These are phyloP conservation scores for Hartigia nigra DNA, from an alignment of 2,888 invertebrate species.

Conservation along the genomic window DNA sequence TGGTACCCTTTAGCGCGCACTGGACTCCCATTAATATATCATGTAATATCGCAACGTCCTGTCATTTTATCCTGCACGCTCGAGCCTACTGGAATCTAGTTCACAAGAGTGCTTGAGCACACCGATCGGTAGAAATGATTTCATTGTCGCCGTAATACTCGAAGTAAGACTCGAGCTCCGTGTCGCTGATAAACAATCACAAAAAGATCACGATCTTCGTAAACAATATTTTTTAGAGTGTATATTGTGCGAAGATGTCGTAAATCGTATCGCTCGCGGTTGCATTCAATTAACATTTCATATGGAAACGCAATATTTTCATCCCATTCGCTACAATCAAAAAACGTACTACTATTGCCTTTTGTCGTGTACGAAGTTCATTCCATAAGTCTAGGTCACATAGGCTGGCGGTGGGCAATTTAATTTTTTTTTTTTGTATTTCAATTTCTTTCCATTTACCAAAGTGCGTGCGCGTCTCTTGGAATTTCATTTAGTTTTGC, in stretches of 20 bases:
- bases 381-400: slow-evolving; percentile 58
- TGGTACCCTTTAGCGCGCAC: background rate
- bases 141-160: background rate
- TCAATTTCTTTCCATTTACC: background rate
- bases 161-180: background rate
- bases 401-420: slow-evolving; percentile 51
- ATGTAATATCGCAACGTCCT: background rate
- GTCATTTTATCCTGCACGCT: background rate
- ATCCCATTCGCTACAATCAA: slow-evolving; percentile 21
- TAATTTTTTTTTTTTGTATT: background rate
- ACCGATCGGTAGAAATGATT: background rate
- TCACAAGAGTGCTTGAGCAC: background rate
- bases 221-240: background rate
- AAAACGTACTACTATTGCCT: slow-evolving; percentile 47
- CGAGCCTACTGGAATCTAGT: background rate
- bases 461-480: background rate
- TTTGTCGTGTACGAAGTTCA: slow-evolving; percentile 50
- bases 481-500: background rate
- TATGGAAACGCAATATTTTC: background rate
- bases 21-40: background rate
- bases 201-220: background rate
- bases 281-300: background rate
- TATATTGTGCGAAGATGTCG: background rate
- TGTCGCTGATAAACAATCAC: background rate
- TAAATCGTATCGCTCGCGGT: background rate